A percentile compares a stretch with the other conserved stretches of the same genome.
Evolutionary conservation across 2,797 vertebrate species (phyloP).

Genomic region (Catostomus latipinnis): DNA sequence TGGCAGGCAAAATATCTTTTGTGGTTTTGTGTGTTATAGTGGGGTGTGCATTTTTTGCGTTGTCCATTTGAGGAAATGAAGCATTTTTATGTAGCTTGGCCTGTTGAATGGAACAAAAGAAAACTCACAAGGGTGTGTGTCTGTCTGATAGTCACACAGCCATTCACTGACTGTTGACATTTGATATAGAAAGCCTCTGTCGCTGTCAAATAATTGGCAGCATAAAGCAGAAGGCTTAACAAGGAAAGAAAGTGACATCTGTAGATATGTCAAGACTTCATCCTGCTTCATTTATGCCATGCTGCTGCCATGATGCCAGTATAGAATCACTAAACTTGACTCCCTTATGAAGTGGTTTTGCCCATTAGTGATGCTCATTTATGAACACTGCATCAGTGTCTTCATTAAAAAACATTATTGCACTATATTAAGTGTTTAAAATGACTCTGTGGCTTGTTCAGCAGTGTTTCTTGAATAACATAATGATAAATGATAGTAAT

Average conservation of each 20-base stretch:
- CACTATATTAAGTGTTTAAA: constrained; percentile 18
- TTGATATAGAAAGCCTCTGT: constrained; percentile 41
- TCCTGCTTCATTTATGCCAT: neutral
- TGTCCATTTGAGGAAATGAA: constrained; percentile 25
- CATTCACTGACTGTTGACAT: constrained; percentile 7
- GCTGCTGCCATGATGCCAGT: neutral
- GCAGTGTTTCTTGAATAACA: constrained; percentile 5
- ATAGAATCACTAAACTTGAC: neutral
- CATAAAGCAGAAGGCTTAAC: constrained; percentile 19
- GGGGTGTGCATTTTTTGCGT: constrained; percentile 7
- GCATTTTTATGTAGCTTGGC: constrained; percentile 13
- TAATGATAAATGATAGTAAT: constrained; percentile 7
- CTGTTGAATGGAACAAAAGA: constrained; percentile 26
- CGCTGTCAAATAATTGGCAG: constrained; percentile 35
- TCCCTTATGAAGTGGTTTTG: neutral
- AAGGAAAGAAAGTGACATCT: constrained; percentile 32
- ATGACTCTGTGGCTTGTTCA: neutral
- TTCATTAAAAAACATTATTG: constrained; percentile 30
- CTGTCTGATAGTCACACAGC: neutral
- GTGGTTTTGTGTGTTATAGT: neutral
- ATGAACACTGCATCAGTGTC: neutral
- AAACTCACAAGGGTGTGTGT: constrained; percentile 25
- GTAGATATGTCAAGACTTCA: constrained; percentile 36
- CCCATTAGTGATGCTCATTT: constrained; percentile 1
- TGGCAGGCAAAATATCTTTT: neutral